Conservation (phyloP, 2,797 vertebrate genomes). For the Fistularia tabacaria region DNA sequence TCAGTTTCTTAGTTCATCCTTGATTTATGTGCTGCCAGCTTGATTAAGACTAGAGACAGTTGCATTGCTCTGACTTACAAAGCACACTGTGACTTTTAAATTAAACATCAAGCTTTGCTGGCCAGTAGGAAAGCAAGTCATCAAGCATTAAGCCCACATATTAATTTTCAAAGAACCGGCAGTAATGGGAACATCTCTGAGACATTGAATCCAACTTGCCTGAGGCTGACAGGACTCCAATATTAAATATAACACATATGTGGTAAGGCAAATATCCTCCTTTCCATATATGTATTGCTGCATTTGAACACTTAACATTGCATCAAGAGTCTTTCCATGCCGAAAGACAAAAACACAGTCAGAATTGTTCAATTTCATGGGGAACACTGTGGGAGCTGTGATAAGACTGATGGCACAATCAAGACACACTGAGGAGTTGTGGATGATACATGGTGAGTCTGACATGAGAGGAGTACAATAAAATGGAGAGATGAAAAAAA, state of each 20-base stretch:
- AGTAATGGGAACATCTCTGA: conserved; percentile 64
- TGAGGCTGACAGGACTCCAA: conserved; percentile 35
- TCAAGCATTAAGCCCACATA: conserved; percentile 74
- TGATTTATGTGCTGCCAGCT: conserved; percentile 56
- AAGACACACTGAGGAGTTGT: conserved; percentile 46
- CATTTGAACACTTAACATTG: conserved; percentile 19
- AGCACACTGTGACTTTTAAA: conserved; percentile 69
- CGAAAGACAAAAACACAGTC: conserved; percentile 47
- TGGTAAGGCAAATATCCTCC: background rate
- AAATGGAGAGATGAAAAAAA: conserved; percentile 26
- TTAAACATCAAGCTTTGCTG: conserved; percentile 70
- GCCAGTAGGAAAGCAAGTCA: conserved; percentile 71
- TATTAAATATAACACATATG: conserved; percentile 31
- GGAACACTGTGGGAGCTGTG: conserved; percentile 46
- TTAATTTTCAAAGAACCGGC: conserved; percentile 71
- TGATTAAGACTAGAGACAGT: conserved; percentile 68
- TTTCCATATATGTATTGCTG: conserved; percentile 12
- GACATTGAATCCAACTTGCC: conserved; percentile 47
- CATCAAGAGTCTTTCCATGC: conserved; percentile 39
- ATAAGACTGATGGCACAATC: conserved; percentile 68
- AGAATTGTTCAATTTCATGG: conserved; percentile 60
- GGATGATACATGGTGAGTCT: conserved; percentile 32
- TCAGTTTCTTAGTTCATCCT: conserved; percentile 48
- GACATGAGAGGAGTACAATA: conserved; percentile 33
- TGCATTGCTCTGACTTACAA: conserved; percentile 62